Conservation (phyloP, 2,797 vertebrate species). For the Moxostoma hubbsi region DNA sequence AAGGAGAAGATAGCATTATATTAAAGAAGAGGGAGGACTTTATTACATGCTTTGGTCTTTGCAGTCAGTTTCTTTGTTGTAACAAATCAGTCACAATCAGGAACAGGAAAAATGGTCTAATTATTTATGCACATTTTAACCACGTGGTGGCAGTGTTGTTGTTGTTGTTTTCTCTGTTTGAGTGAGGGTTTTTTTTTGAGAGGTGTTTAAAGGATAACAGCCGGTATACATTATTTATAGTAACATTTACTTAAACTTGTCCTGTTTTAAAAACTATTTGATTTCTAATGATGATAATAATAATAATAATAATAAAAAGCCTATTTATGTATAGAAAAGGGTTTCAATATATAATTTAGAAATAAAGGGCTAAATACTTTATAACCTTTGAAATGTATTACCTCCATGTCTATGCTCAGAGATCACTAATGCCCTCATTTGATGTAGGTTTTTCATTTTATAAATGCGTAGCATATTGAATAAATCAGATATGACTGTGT, state of each 20-base stretch:
- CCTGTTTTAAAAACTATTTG: too few species aligned
- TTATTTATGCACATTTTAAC: background rate
- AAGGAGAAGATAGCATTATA: too few species aligned
- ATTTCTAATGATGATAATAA: too few species aligned
- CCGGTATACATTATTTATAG: too few species aligned
- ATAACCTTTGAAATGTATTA: background rate
- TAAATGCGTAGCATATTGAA: too few species aligned
- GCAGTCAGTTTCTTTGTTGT: background rate
- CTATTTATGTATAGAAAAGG: too few species aligned
- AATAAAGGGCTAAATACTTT: background rate
- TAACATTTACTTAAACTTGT: too few species aligned
- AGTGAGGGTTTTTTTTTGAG: background rate
- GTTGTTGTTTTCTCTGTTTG: background rate
- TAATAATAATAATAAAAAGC: too few species aligned
- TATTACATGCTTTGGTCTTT: background rate
- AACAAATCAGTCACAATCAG: background rate
- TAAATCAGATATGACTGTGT: too few species aligned
- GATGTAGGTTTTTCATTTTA: too few species aligned
- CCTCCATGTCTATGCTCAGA: background rate
- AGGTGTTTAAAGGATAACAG: too few species aligned
- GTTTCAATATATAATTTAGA: background rate
- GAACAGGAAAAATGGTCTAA: background rate
- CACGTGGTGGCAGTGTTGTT: conserved; percentile 18
- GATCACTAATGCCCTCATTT: background rate
- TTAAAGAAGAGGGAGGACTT: background rate